Percentiles rank a stretch among this genome's conserved stretches.
Evolutionary conservation across 2,113 vertebrate genomes (phyloP).

Genomic region (Myrmophylax atrothorax): DNA sequence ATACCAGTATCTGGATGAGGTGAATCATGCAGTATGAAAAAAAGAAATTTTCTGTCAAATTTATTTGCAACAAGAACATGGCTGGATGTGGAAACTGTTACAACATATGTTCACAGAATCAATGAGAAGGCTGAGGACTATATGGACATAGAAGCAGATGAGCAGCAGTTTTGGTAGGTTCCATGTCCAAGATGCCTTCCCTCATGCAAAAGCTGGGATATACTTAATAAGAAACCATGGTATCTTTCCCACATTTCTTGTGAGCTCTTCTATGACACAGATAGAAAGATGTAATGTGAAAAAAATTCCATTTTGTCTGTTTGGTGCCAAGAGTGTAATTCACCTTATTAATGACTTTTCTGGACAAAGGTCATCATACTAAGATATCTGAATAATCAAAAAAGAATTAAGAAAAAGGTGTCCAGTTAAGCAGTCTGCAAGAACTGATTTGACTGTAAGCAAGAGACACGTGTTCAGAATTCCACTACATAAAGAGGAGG

Average conservation of each 20-base stretch:
- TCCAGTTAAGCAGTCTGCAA: neutral
- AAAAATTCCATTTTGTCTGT: neutral
- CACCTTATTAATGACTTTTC: neutral
- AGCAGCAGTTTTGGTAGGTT: neutral
- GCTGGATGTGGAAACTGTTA: neutral
- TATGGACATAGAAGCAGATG: fast-evolving
- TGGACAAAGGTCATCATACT: neutral
- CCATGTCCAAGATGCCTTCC: neutral
- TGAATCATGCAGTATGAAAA: neutral
- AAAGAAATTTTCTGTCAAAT: neutral
- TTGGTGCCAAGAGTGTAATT: neutral
- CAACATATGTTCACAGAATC: neutral
- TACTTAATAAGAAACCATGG: neutral
- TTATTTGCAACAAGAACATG: neutral
- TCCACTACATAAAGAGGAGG: neutral
- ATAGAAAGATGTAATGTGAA: neutral
- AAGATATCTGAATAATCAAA: neutral
- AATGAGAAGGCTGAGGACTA: neutral
- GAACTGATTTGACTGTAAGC: neutral
- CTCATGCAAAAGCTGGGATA: neutral
- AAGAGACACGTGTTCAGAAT: neutral
- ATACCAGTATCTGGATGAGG: neutral
- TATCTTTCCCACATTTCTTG: neutral
- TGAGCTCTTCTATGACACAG: neutral
- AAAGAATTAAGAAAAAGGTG: neutral